phyloP scores from a whole-genome alignment of 2,113 vertebrate genomes.

The Oreochromis niloticus region DNA sequence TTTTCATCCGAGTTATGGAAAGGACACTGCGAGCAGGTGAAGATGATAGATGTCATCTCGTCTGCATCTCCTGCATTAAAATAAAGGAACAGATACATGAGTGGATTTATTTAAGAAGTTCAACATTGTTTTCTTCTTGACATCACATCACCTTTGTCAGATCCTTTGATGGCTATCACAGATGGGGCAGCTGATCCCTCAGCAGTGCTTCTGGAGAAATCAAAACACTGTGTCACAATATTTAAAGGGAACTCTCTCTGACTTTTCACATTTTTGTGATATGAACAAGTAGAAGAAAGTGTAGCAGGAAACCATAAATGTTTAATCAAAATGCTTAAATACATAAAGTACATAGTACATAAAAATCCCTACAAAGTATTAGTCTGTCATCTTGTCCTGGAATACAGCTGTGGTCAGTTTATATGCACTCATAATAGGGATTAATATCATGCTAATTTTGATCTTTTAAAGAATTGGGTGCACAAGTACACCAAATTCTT shows the following conservation, averaged over 20 bases:
- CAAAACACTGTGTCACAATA: neutral
- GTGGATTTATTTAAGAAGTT: neutral
- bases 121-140: neutral
- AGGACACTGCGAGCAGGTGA: conserved; percentile 60
- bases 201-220: conserved; percentile 9
- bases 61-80: conserved; percentile 22
- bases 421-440: neutral
- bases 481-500: neutral
- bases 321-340: neutral
- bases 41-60: conserved; percentile 52
- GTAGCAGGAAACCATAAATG: neutral
- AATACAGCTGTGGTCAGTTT: neutral
- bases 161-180: conserved; percentile 49
- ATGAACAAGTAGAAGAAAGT: neutral
- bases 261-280: neutral
- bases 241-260: neutral
- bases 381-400: neutral
- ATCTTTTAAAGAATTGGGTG: neutral
- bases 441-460: neutral
- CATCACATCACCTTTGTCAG: conserved; percentile 25
- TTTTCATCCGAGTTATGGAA: conserved; percentile 25
- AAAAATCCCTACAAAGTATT: neutral
- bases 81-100: neutral
- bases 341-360: neutral
- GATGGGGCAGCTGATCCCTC: neutral